Percentiles rank a stretch among this genome's conserved stretches.
Conservation (phyloP, 2,797 vertebrate genomes). For the Erpetoichthys calabaricus region DNA sequence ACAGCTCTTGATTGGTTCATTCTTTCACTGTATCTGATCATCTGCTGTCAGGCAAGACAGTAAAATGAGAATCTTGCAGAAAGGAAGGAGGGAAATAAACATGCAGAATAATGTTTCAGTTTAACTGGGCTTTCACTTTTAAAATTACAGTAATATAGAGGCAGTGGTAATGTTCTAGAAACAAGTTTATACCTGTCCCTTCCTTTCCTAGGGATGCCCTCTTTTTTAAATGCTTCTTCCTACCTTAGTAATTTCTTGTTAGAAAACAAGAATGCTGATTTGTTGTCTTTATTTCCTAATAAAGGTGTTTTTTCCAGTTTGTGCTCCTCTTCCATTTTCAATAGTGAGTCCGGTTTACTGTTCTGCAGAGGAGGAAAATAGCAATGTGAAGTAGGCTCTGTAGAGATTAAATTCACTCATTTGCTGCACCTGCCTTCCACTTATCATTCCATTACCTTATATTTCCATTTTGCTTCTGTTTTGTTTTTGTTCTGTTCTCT, state of each 20-base stretch:
- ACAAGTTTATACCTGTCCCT: no score
- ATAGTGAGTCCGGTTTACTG: constrained; percentile 91
- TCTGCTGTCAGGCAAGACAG: no score
- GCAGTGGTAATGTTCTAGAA: no score
- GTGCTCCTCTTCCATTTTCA: constrained; percentile 96
- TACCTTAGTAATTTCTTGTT: constrained; percentile 84
- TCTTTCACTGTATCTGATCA: no score
- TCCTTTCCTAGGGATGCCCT: no score
- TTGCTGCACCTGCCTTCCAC: not conserved
- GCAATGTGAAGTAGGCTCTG: not conserved
- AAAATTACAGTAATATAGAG: no score
- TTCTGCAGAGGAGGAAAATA: constrained; percentile 56
- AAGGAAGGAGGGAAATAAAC: no score
- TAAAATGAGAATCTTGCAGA: no score
- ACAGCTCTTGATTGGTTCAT: no score
- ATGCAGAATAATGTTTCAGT: no score
- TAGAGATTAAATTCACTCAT: not conserved
- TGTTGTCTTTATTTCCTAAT: constrained; percentile 75
- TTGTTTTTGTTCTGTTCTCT: constrained; percentile 93
- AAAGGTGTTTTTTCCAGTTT: constrained; percentile 72
- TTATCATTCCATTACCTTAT: constrained; percentile 64
- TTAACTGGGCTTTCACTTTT: no score
- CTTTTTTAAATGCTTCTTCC: constrained; percentile 20
- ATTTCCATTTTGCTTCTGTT: constrained; percentile 97
- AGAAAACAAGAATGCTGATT: constrained; percentile 83